Conservation (phyloP, 1,140 invertebrate genomes). For the Sogatella furcifera region DNA sequence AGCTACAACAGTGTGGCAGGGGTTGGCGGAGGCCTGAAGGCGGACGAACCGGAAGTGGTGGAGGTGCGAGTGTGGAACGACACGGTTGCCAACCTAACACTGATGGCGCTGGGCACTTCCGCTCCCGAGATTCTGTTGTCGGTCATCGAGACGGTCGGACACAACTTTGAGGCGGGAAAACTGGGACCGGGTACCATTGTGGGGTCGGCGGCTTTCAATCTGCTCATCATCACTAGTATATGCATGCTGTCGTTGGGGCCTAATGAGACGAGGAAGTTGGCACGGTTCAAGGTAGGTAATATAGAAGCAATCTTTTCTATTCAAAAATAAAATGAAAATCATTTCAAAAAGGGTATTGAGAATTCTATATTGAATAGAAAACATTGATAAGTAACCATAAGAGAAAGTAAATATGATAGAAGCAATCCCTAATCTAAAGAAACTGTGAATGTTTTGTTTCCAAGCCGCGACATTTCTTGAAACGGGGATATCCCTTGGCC, state of each 20-base stretch:
- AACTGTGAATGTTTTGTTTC: no score
- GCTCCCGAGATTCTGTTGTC: slow-evolving; percentile 55
- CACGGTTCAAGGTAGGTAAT: slow-evolving; percentile 38
- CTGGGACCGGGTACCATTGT: slow-evolving; percentile 54
- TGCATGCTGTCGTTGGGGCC: slow-evolving; percentile 43
- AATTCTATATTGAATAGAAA: no score
- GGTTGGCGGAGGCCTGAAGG: slow-evolving; percentile 21
- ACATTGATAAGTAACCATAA: no score
- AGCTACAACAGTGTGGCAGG: slow-evolving; percentile 21
- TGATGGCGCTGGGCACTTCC: slow-evolving; percentile 54
- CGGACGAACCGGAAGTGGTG: slow-evolving; percentile 29
- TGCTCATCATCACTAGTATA: slow-evolving; percentile 45
- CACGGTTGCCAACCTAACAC: slow-evolving; percentile 54
- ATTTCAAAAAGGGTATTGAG: no score
- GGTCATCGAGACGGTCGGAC: slow-evolving; percentile 46
- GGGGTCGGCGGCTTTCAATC: slow-evolving; percentile 54
- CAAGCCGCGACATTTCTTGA: no score
- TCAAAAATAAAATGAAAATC: no score
- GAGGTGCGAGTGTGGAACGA: slow-evolving; percentile 46
- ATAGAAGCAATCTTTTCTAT: no score
- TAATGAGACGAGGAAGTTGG: slow-evolving; percentile 39
- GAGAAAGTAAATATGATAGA: no score
- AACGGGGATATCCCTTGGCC: no score
- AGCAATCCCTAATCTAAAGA: no score
- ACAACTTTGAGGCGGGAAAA: slow-evolving; percentile 41